These are phyloP conservation scores for Drosophila sulfurigaster DNA, from an alignment of 1,140 invertebrate genomes.

Conservation along the genomic window DNA sequence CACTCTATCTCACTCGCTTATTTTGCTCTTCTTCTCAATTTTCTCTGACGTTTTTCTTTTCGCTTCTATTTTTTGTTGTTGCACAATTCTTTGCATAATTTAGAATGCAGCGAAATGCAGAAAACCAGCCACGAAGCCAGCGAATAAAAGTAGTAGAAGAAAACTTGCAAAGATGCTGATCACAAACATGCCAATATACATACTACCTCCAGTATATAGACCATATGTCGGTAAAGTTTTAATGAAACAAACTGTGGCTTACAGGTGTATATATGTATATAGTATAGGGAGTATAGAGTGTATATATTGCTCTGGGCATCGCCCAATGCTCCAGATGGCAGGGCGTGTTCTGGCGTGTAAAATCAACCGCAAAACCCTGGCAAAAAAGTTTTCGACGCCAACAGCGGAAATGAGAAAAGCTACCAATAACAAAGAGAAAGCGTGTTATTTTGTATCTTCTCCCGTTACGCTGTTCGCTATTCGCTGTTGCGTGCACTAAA, in stretches of 20 bases:
- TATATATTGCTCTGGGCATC: constrained; percentile 21
- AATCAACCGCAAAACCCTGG: constrained; percentile 64
- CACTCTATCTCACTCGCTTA: constrained; percentile 20
- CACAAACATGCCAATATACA: constrained; percentile 58
- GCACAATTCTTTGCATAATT: constrained; percentile 63
- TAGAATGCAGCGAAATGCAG: constrained; percentile 71
- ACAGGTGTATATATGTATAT: constrained; percentile 1
- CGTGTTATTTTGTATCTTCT: constrained; percentile 14
- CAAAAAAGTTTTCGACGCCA: constrained; percentile 43
- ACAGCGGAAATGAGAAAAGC: constrained; percentile 74
- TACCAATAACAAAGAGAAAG: constrained; percentile 27
- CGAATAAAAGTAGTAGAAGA: constrained; percentile 31
- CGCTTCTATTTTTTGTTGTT: neutral
- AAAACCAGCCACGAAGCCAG: constrained; percentile 7
- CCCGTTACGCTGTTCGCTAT: neutral
- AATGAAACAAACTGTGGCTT: constrained; percentile 76
- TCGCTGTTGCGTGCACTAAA: constrained; percentile 39
- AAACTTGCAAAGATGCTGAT: constrained; percentile 64
- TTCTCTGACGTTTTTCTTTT: constrained; percentile 12
- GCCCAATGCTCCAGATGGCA: constrained; percentile 33
- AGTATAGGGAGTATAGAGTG: neutral
- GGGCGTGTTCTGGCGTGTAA: constrained; percentile 63
- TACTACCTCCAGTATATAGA: constrained; percentile 4
- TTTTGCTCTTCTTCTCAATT: neutral
- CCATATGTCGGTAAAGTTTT: constrained; percentile 74